Base-by-base conservation (phyloP, 1,140 invertebrate genomes). In the Aricia agestis region DNA sequence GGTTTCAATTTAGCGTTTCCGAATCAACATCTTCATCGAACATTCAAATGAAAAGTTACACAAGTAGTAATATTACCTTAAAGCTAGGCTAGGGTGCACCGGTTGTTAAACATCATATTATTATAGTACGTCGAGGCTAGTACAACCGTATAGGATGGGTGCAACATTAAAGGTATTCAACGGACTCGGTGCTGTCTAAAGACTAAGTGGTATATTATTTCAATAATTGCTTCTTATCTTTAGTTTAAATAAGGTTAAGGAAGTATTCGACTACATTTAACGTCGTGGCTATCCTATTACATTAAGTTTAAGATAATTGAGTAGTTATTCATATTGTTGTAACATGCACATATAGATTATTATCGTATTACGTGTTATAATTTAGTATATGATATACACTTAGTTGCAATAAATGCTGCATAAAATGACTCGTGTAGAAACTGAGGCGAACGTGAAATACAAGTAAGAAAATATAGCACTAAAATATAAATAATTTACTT, bases 21-120 rank as follows among this genome's bases (percentile, higher is more conserved):
- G 79, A 78, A 79, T 82, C 86, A 87, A 89, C 86, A 86, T 84
- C 83, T 77, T 90, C 89, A 91, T 91, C 89, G 89, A 91, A 91
- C 89, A 91, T 91, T 91, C 89, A 91, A 88, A 77, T 74, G 45
- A 71, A 74, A 69, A 19, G 31, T 63, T 17, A 69, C 17, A 42
- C 17, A 57, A 59, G 19, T 69, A 31, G 13, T 19, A 69, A 18
- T 61, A 61, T 68, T 25, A 58, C 58, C 68, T 59, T 61, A 69
- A 0, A 42, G 18, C 68, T 63, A 69, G 31, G 68, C 66, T 74
- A 76, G 41, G 69, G 73, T 76, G 75, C 73, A 74, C 71, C 61
- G 68, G 32, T 69, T 57, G 66, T 41, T 18, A 41, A 66, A 67
- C 32, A 36, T 17, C 10, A 66, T 25, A 67, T 32, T 36, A 15